phyloP scores from a whole-genome alignment of 2,888 invertebrate genomes.

The Masnerella sp. region DNA sequence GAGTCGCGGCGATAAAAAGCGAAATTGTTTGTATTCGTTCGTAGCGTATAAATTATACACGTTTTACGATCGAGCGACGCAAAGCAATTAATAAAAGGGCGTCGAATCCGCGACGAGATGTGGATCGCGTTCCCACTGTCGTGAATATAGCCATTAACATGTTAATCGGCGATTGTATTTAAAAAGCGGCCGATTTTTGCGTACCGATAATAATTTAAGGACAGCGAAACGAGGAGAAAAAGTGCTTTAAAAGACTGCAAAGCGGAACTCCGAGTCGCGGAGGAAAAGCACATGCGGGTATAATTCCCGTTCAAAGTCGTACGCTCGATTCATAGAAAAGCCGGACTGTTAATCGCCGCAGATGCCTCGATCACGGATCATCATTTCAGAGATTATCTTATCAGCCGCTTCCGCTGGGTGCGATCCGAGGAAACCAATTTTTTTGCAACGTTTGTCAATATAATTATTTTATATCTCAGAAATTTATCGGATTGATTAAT shows the following conservation, averaged over 20 bases:
- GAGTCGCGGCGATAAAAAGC: conserved; percentile 20
- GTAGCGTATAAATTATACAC: conserved; percentile 14
- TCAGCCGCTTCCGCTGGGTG: conserved; percentile 47
- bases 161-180: conserved; percentile 14
- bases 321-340: conserved; percentile 45
- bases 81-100: conserved; percentile 38
- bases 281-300: conserved; percentile 38
- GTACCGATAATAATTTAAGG: conserved; percentile 7
- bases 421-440: conserved; percentile 14
- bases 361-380: conserved; percentile 39
- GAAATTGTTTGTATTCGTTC: conserved; percentile 29
- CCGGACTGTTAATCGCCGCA: conserved; percentile 40
- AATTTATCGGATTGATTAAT: too few species aligned
- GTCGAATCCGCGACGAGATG: neutral
- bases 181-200: conserved; percentile 11
- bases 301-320: conserved; percentile 41
- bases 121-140: conserved; percentile 1
- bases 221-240: conserved; percentile 7
- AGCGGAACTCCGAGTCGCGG: conserved; percentile 17
- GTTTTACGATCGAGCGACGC: conserved; percentile 18
- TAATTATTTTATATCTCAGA: too few species aligned
- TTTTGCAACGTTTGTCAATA: conserved; percentile 5
- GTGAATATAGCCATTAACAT: conserved; percentile 2
- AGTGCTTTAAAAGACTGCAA: conserved; percentile 24
- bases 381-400: conserved; percentile 52